phyloP scores from a whole-genome alignment of 2,888 invertebrate species.

The Coenonympha arcania region DNA sequence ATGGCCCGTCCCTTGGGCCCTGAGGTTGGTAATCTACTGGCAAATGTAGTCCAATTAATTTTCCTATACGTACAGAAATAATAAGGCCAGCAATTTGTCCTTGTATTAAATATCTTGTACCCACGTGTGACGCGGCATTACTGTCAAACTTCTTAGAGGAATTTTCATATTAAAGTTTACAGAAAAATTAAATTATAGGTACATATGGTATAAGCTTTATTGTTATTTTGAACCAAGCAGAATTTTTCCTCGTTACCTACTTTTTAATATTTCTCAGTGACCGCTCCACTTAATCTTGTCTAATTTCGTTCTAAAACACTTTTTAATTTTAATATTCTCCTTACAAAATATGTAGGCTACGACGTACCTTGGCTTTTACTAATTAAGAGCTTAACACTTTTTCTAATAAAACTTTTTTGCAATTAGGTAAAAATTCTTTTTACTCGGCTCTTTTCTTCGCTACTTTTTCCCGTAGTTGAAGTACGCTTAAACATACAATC shows the following conservation, averaged over 20 bases:
- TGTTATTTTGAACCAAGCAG: not conserved
- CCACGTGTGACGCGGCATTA: too few species aligned
- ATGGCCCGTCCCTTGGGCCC: conserved; percentile 43
- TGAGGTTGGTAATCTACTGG: conserved; percentile 51
- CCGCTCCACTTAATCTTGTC: not conserved
- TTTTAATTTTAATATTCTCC: conserved; percentile 1
- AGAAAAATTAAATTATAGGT: not conserved
- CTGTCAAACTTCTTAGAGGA: too few species aligned
- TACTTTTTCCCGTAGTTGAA: conserved; percentile 9
- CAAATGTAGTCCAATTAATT: conserved; percentile 55
- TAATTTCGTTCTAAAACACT: not conserved
- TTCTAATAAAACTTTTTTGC: conserved; percentile 8
- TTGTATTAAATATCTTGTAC: conserved; percentile 1
- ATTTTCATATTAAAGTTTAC: not conserved
- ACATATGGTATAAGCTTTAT: too few species aligned
- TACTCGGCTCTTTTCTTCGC: conserved; percentile 6
- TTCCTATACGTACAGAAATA: conserved; percentile 38
- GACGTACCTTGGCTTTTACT: conserved; percentile 1
- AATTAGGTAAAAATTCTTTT: conserved; percentile 8
- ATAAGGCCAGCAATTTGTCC: conserved; percentile 32
- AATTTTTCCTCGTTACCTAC: not conserved
- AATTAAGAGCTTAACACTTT: conserved; percentile 11
- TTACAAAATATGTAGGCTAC: conserved; percentile 1
- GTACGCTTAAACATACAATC: conserved; percentile 11
- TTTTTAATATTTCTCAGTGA: not conserved